Evolutionary conservation across 2,797 vertebrate genomes (phyloP), one percentile per base, ranked within the genome.

Genomic region (Darevskia mixta): DNA sequence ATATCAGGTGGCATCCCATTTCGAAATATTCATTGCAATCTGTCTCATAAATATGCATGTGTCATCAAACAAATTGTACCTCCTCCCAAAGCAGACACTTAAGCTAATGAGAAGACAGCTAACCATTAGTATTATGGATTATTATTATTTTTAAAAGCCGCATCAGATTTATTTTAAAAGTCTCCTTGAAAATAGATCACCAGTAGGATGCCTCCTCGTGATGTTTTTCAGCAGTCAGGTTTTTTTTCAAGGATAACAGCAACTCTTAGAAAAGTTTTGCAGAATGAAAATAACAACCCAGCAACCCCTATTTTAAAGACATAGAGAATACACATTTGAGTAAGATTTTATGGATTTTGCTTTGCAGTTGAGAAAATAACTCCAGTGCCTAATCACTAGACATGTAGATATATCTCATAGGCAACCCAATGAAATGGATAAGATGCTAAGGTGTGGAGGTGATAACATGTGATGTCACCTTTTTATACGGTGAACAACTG

Each of bases 1-100:
- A 82, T 89, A 83, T 58, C 66, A 94, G 43, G 78, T 92, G 82
- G 45, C 73, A 91, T 88, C 67, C 41, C 35, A 20, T 89, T 83
- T 71, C 91, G 91, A 94, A 92, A 93, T 90, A 94, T 90, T 93
- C 5, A 93, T 88, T 86, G 77, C 41, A 86, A 87, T 89, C 69
- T 92, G 90, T 13, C 64, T 87, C n/a, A 93, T 95, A 94, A 95
- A 95, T 95, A 95, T 95, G 90, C 82, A 92, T 92, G 61, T 80
- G n/a, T 91, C 91, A 92, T 90, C 86, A 95, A 94, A 94, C 93
- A 93, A 84, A 87, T 94, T 91, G 91, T 81, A 76, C 84, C 76
- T 89, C 91, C 88, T 87, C 1, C 0, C 81, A 82, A 78, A 89
- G 23, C 72, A 38, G 92, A 91, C 90, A 94, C 92, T 91, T 88